Percentiles rank a stretch among this genome's conserved stretches.
These are phyloP conservation scores for Thecocarcelia acutangulata DNA, from an alignment of 2,888 invertebrate species.

Conservation along the genomic window DNA sequence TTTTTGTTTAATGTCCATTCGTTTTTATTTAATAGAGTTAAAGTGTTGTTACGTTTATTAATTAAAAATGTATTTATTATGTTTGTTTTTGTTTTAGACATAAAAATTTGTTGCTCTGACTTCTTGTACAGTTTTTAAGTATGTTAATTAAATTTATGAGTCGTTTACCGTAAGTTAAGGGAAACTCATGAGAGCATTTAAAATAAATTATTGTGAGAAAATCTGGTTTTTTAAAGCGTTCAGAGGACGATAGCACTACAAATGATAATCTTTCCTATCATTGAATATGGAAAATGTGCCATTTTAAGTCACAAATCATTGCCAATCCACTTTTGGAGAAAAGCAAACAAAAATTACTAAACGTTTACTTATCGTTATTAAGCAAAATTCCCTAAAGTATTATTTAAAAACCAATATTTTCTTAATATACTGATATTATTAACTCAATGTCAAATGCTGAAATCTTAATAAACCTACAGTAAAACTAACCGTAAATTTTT, in stretches of 20 bases:
- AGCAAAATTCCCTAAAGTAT: too few species aligned
- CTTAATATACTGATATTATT: too few species aligned
- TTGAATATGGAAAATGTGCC: too few species aligned
- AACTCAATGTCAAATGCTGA: too few species aligned
- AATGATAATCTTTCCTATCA: not conserved
- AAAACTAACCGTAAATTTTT: too few species aligned
- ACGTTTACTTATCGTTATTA: too few species aligned
- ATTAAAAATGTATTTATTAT: conserved; percentile 65
- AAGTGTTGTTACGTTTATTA: conserved; percentile 67
- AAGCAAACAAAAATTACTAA: too few species aligned
- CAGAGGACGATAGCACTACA: conserved; percentile 8
- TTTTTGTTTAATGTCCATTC: not conserved
- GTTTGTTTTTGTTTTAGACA: conserved; percentile 15
- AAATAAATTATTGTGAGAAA: conserved; percentile 32
- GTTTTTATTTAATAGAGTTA: conserved; percentile 52
- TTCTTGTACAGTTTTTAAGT: conserved; percentile 16
- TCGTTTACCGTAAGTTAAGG: conserved; percentile 4
- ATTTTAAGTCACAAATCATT: conserved; percentile 11
- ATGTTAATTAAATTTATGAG: conserved; percentile 60
- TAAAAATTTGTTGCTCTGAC: conserved; percentile 38
- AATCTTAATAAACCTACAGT: too few species aligned
- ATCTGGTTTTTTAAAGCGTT: not conserved
- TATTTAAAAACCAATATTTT: too few species aligned
- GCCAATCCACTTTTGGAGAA: not conserved
- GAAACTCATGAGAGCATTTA: conserved; percentile 4